These are phyloP conservation scores for Athalia cordata DNA, from an alignment of 2,888 invertebrate species.

Conservation along the genomic window DNA sequence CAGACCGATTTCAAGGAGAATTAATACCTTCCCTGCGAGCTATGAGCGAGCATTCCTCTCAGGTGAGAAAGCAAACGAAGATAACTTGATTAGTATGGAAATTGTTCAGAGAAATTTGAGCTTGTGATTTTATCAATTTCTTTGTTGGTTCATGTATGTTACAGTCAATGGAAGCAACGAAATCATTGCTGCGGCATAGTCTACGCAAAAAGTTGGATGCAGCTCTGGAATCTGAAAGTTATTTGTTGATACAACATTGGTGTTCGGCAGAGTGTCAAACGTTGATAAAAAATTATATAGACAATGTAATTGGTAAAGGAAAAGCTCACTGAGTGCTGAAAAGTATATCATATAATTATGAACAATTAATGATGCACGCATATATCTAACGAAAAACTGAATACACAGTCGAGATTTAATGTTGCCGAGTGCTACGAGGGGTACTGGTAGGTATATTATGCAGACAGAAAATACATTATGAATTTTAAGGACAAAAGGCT, in stretches of 20 bases:
- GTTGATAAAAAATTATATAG: slow-evolving; percentile 68
- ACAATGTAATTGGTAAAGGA: slow-evolving; percentile 50
- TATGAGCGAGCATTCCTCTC: slow-evolving; percentile 83
- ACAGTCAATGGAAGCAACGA: slow-evolving; percentile 80
- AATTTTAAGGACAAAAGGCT: background rate
- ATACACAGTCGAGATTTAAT: slow-evolving; percentile 27
- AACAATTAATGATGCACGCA: slow-evolving; percentile 17
- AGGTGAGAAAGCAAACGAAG: slow-evolving; percentile 76
- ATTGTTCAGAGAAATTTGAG: background rate
- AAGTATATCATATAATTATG: slow-evolving; percentile 8
- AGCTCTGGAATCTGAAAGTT: slow-evolving; percentile 81
- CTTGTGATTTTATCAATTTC: background rate
- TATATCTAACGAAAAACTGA: slow-evolving; percentile 32
- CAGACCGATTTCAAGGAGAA: slow-evolving; percentile 85
- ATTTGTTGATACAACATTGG: slow-evolving; percentile 84
- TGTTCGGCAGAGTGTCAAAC: slow-evolving; percentile 82
- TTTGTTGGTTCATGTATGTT: slow-evolving; percentile 16
- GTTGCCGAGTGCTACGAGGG: slow-evolving; percentile 1
- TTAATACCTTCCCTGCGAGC: slow-evolving; percentile 81
- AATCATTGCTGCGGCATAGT: slow-evolving; percentile 77
- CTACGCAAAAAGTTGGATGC: slow-evolving; percentile 77
- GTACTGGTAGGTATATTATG: slow-evolving; percentile 18
- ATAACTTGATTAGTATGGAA: background rate
- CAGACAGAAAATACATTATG: background rate
- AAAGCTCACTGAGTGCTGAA: slow-evolving; percentile 37